A percentile compares a stretch with the other conserved stretches of the same genome.
Evolutionary conservation across 2,113 vertebrate genomes (phyloP).

Genomic region (Buteo buteo): DNA sequence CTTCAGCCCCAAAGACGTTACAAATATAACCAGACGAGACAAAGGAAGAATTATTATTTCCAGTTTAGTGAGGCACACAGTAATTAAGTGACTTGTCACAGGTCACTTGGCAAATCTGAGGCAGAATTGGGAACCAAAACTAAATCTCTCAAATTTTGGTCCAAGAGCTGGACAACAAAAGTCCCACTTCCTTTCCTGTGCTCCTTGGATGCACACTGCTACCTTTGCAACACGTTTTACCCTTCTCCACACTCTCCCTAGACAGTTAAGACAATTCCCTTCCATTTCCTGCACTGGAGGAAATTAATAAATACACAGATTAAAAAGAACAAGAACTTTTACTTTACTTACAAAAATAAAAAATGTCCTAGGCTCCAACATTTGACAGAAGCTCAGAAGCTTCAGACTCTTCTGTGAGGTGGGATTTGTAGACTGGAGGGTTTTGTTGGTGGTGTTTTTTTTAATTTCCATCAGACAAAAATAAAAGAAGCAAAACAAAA

Average conservation of each 20-base stretch:
- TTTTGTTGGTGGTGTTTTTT: background rate
- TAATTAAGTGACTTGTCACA: constrained; percentile 14
- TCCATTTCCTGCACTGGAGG: background rate
- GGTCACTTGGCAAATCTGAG: background rate
- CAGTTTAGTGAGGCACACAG: background rate
- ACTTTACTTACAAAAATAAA: constrained; percentile 8
- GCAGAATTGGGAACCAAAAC: background rate
- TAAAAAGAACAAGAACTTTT: constrained; percentile 12
- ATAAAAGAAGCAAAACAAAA: constrained; percentile 41
- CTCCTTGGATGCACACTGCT: background rate
- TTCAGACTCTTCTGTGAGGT: background rate
- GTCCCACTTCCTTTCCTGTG: background rate
- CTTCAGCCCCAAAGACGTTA: background rate
- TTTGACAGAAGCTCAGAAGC: background rate
- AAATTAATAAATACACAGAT: background rate
- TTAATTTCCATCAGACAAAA: constrained; percentile 24
- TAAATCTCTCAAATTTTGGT: background rate
- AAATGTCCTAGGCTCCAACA: background rate
- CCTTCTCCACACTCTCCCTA: background rate
- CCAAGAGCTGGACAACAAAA: background rate
- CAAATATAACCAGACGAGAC: background rate
- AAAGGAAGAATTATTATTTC: background rate
- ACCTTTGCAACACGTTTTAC: background rate
- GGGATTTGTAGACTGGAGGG: background rate
- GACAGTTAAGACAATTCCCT: background rate